These are phyloP conservation scores for Heliconius charithonia DNA, from an alignment of 2,888 invertebrate genomes.

Conservation along the genomic window DNA sequence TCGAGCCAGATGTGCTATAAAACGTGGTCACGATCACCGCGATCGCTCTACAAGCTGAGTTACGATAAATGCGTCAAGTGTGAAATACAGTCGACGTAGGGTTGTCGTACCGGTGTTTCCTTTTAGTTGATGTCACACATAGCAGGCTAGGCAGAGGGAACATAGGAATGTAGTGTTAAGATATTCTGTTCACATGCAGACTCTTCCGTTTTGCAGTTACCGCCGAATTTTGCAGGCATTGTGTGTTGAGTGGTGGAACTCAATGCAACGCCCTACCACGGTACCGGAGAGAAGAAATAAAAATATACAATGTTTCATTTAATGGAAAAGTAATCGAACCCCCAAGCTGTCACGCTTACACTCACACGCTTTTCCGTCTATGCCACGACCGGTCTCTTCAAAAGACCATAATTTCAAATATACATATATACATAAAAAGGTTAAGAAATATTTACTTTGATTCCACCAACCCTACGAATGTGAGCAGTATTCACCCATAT, in stretches of 20 bases:
- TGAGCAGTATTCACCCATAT: constrained; percentile 34
- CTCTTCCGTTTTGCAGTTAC: background rate
- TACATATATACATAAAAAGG: too few species aligned
- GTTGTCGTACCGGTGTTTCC: background rate
- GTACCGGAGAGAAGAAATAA: background rate
- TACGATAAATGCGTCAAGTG: constrained; percentile 42
- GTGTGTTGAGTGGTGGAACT: background rate
- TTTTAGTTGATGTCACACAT: background rate
- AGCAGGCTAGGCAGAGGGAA: background rate
- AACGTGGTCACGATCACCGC: constrained; percentile 45
- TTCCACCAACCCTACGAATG: constrained; percentile 7
- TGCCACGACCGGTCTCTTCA: too few species aligned
- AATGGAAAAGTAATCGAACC: background rate
- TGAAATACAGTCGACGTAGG: constrained; percentile 30
- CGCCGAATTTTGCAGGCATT: background rate
- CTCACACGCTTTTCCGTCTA: too few species aligned
- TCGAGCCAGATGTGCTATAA: constrained; percentile 38
- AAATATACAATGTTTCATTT: background rate
- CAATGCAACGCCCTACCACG: background rate
- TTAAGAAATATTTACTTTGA: background rate
- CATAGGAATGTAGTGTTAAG: background rate
- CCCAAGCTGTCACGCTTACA: background rate
- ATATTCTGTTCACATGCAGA: background rate
- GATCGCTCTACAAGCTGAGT: constrained; percentile 41
- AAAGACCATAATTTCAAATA: too few species aligned